Conservation (phyloP, 2,888 invertebrate genomes). For the Marasmarcha lunaedactyla region DNA sequence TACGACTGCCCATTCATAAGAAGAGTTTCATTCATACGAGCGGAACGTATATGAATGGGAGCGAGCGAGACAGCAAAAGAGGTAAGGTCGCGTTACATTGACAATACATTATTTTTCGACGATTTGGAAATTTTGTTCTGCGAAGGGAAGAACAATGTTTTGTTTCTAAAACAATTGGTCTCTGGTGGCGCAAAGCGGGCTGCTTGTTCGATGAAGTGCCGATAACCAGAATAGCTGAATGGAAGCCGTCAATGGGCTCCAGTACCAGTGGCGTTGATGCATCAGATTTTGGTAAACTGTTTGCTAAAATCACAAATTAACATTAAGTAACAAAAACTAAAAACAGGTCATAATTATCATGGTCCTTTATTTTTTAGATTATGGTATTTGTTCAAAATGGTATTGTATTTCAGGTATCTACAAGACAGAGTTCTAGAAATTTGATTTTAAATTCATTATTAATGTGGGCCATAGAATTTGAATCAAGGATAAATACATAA, state of each 20-base stretch:
- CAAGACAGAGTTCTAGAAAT: too few species aligned
- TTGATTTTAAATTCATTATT: too few species aligned
- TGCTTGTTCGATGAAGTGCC: constrained; percentile 31
- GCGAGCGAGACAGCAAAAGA: constrained; percentile 42
- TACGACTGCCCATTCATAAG: constrained; percentile 66
- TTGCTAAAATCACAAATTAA: too few species aligned
- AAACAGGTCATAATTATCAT: too few species aligned
- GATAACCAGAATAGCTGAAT: not conserved
- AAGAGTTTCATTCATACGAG: constrained; percentile 63
- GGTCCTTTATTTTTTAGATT: too few species aligned
- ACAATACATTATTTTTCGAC: constrained; percentile 49
- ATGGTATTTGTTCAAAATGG: too few species aligned
- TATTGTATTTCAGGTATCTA: too few species aligned
- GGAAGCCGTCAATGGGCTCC: not conserved
- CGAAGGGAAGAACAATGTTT: constrained; percentile 45
- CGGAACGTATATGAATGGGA: constrained; percentile 57
- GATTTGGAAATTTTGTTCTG: constrained; percentile 45
- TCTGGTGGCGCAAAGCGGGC: constrained; percentile 21
- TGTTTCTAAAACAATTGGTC: constrained; percentile 50
- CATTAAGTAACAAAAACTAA: constrained; percentile 4
- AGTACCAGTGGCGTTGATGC: not conserved
- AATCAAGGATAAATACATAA: too few species aligned
- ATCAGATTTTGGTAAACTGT: not conserved
- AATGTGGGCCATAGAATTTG: too few species aligned
- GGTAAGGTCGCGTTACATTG: constrained; percentile 55